Percentiles rank a stretch among this genome's conserved stretches.
phyloP scores from a whole-genome alignment of 64 coral and sea anemone genomes.

The Stichodactyla helianthus region DNA sequence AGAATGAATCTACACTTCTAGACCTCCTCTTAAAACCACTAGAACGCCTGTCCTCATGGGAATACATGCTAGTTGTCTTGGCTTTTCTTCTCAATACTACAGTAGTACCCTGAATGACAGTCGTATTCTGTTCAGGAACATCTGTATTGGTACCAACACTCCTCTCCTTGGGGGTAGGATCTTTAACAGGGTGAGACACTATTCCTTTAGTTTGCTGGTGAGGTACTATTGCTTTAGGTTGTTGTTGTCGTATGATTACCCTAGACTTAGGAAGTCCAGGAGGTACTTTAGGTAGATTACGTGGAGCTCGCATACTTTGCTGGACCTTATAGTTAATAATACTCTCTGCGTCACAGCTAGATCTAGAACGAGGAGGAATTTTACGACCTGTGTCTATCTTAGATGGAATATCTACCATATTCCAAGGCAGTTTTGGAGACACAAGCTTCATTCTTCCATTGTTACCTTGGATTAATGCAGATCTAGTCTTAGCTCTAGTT shows the following conservation, averaged over 20 bases:
- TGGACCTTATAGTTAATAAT: constrained; percentile 12
- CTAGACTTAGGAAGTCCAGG: not conserved
- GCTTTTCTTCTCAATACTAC: constrained; percentile 65
- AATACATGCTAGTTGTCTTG: constrained; percentile 40
- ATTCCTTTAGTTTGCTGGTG: not conserved
- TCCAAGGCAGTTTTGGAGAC: constrained; percentile 85
- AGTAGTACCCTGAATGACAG: constrained; percentile 28
- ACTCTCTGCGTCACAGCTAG: constrained; percentile 9
- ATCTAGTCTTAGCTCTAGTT: constrained; percentile 45
- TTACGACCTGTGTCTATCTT: constrained; percentile 62
- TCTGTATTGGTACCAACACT: not conserved
- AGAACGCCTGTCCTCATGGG: not conserved
- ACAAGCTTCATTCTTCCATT: constrained; percentile 73
- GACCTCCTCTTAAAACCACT: constrained; percentile 62
- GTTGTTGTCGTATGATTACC: not conserved
- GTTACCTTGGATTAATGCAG: constrained; percentile 48
- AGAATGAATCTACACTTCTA: constrained; percentile 78
- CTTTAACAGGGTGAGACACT: constrained; percentile 13
- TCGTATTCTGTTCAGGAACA: not conserved
- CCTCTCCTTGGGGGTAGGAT: not conserved
- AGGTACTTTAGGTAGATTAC: not conserved
- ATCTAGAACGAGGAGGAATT: not conserved
- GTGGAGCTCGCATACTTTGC: not conserved
- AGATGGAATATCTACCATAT: constrained; percentile 59
- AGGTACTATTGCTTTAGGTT: not conserved